These are phyloP conservation scores for Drosophila colorata DNA, from an alignment of 2,888 invertebrate genomes.

Conservation along the genomic window DNA sequence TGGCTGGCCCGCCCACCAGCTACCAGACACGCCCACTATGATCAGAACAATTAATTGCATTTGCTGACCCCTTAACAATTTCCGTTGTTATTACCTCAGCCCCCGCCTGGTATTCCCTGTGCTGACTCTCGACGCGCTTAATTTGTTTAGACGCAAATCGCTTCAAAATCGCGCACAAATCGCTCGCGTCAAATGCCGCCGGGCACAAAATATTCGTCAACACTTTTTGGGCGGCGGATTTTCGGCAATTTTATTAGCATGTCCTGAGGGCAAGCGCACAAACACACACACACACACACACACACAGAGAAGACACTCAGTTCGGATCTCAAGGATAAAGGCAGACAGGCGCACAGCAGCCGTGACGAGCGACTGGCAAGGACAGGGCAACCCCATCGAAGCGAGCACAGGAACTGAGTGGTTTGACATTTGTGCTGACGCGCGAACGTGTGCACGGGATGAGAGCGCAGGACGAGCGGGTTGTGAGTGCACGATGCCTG, in stretches of 20 bases:
- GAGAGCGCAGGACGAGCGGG: constrained; percentile 29
- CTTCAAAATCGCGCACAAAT: constrained; percentile 58
- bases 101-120: background rate
- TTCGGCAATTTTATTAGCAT: constrained; percentile 77
- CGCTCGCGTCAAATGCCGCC: constrained; percentile 51
- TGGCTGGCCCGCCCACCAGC: constrained; percentile 11
- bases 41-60: constrained; percentile 27
- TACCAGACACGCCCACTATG: constrained; percentile 1
- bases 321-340: constrained; percentile 68
- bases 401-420: constrained; percentile 67
- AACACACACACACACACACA: constrained; percentile 7
- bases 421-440: constrained; percentile 82
- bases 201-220: constrained; percentile 65
- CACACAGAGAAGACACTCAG: constrained; percentile 8
- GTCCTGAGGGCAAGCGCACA: constrained; percentile 61
- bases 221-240: constrained; percentile 66
- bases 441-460: constrained; percentile 80
- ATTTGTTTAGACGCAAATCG: constrained; percentile 70
- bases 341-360: constrained; percentile 75
- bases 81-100: constrained; percentile 9
- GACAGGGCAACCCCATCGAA: constrained; percentile 27
- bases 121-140: constrained; percentile 78
- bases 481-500: constrained; percentile 22
- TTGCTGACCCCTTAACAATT: constrained; percentile 42
- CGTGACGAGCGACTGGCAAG: constrained; percentile 43